Evolutionary conservation across 2,113 vertebrate genomes (phyloP), one percentile per base, ranked within the genome.

Genomic region (Thalassarche chlororhynchos): DNA sequence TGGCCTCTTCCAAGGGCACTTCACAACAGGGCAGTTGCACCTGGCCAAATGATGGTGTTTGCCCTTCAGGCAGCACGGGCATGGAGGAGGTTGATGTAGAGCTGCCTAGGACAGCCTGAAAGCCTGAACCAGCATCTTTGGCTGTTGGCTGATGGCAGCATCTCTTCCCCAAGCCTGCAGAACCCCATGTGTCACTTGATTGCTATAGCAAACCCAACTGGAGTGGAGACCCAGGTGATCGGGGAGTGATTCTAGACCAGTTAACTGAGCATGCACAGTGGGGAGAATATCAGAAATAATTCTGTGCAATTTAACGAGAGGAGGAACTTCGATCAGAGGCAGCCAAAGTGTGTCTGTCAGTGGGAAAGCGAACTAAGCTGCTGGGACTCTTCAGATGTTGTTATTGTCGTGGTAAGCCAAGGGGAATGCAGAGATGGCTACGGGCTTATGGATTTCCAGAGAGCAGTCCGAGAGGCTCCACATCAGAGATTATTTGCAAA

Each of bases 231-330:
- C 47, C 78, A 44, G 51, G 19, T 71, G 81, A 62, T 60, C 3
- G 3, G n/a, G 74, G 19, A 80, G 14, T 6, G 10, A 51, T 5
- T 92, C 60, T 34, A 83, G 58, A 62, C 38, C 58, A 36, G 71
- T 93, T 76, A 95, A 90, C 54, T 69, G 31, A 81, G 68, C 14
- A 7, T 60, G 55, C 69, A 75, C 8, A 3, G n/a, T n/a, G 47
- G 76, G 55, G 25, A 87, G 36, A 86, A 52, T 84, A 78, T 78
- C 75, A 76, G 89, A 90, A 96, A 90, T 94, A 91, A 89, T 82
- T 85, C 69, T 69, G 19, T 36, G 64, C 54, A 52, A 40, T 32
- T 86, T 88, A 86, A 68, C 6, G 17, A 86, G 81, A 88, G 60
- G 42, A 95, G n/a, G 64, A 76, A 8, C 58, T 90, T 92, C 13